These are phyloP conservation scores for Tanypteryx hageni DNA, from an alignment of 2,888 invertebrate species.

Conservation along the genomic window DNA sequence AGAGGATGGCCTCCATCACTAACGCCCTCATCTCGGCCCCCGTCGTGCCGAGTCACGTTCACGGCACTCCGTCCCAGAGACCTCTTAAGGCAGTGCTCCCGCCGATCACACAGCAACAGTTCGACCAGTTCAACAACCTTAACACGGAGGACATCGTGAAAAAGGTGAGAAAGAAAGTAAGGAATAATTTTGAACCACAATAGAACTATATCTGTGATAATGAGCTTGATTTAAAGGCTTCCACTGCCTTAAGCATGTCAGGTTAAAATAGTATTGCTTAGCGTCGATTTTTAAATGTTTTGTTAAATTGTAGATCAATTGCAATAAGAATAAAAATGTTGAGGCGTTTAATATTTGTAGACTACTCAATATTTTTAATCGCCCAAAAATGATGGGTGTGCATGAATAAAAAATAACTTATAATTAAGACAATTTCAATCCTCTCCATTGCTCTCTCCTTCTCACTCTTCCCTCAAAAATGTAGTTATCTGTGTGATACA, in stretches of 20 bases:
- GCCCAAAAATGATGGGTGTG: no score
- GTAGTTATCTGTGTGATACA: no score
- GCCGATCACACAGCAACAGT: constrained; percentile 98
- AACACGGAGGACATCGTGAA: constrained; percentile 99
- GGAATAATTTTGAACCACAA: background rate
- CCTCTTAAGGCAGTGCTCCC: constrained; percentile 97
- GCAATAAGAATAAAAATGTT: no score
- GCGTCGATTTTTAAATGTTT: no score
- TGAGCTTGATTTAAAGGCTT: background rate
- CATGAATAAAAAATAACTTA: no score
- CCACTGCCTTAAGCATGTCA: background rate
- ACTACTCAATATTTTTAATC: no score
- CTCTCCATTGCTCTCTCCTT: no score
- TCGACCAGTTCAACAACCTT: constrained; percentile 97
- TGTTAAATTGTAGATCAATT: no score
- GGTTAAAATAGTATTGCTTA: no score
- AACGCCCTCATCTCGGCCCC: constrained; percentile 96
- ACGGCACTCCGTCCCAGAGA: constrained; percentile 89
- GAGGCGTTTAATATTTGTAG: no score
- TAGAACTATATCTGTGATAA: background rate
- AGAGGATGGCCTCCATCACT: constrained; percentile 98
- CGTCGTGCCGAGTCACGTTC: constrained; percentile 84
- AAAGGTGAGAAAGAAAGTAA: constrained; percentile 77
- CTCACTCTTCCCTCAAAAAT: no score
- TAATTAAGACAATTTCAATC: no score